These are phyloP conservation scores for Odocoileus virginianus DNA, from an alignment of 2,113 vertebrate species.

Conservation along the genomic window DNA sequence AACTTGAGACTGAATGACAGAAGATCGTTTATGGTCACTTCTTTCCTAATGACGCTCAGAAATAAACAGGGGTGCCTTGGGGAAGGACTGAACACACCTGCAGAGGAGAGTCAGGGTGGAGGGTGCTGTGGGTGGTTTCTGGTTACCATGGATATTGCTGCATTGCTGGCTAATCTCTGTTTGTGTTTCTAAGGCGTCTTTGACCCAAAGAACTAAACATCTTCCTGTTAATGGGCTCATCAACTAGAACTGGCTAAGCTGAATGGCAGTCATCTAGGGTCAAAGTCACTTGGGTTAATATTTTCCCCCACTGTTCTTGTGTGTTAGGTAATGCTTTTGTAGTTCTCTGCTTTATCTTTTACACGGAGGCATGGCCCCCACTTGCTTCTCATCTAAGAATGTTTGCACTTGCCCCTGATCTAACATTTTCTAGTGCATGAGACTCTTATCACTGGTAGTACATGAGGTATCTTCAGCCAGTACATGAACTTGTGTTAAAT, in stretches of 20 bases:
- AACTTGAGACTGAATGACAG: not conserved
- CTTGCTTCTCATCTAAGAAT: not conserved
- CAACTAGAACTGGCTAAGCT: not conserved
- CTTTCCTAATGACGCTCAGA: not conserved
- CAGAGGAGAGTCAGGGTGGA: not conserved
- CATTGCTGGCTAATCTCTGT: not conserved
- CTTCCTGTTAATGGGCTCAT: not conserved
- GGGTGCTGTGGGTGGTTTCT: not conserved
- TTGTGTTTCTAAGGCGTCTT: not conserved
- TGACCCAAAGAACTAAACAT: not conserved
- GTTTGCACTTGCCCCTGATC: not conserved
- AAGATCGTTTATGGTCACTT: not conserved
- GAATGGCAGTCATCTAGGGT: not conserved
- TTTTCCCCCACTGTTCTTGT: not conserved
- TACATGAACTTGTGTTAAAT: not conserved
- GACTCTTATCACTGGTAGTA: not conserved
- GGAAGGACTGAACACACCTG: not conserved
- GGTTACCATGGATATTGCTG: not conserved
- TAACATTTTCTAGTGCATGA: not conserved
- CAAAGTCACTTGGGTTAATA: not conserved
- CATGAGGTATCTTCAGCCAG: not conserved
- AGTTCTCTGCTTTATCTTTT: not conserved
- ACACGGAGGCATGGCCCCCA: not conserved
- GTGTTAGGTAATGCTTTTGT: not conserved
- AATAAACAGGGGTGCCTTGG: not conserved